Conservation (phyloP, 2,797 vertebrate species). For the Ctenosaura bakeri region DNA sequence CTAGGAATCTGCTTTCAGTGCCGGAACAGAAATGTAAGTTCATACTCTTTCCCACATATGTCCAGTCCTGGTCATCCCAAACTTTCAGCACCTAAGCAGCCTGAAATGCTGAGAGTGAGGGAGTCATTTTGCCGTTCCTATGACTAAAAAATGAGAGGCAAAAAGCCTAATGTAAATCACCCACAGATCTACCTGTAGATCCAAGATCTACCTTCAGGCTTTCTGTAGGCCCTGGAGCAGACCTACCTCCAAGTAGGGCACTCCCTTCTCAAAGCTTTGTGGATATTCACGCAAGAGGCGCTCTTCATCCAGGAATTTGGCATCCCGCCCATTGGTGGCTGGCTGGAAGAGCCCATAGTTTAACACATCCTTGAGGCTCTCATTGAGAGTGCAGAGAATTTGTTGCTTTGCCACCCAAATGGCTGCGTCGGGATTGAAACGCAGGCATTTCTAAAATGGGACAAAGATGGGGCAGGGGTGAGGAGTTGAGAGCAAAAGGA, state of each 20-base stretch:
- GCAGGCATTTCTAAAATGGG: constrained; percentile 89
- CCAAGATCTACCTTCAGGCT: neutral
- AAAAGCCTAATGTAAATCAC: neutral
- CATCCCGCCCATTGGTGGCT: constrained; percentile 91
- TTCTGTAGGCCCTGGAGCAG: neutral
- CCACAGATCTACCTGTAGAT: neutral
- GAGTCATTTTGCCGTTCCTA: neutral
- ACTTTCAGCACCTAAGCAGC: neutral
- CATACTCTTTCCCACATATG: neutral
- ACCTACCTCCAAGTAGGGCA: constrained; percentile 92
- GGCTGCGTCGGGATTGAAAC: constrained; percentile 93
- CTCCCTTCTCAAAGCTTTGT: constrained; percentile 94
- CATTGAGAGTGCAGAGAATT: constrained; percentile 92
- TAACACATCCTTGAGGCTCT: constrained; percentile 92
- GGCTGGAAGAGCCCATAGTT: constrained; percentile 97
- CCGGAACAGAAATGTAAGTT: neutral
- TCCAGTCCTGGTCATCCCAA: neutral
- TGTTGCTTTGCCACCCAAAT: constrained; percentile 97
- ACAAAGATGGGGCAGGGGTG: constrained; percentile 19
- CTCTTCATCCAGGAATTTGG: constrained; percentile 96
- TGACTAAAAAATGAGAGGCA: neutral
- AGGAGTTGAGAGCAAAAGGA: constrained; percentile 8
- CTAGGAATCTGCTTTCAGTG: neutral
- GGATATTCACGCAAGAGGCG: constrained; percentile 92
- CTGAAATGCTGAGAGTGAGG: neutral